These are phyloP conservation scores for Deilephila porcellus DNA, from an alignment of 2,888 invertebrate species.

Conservation along the genomic window DNA sequence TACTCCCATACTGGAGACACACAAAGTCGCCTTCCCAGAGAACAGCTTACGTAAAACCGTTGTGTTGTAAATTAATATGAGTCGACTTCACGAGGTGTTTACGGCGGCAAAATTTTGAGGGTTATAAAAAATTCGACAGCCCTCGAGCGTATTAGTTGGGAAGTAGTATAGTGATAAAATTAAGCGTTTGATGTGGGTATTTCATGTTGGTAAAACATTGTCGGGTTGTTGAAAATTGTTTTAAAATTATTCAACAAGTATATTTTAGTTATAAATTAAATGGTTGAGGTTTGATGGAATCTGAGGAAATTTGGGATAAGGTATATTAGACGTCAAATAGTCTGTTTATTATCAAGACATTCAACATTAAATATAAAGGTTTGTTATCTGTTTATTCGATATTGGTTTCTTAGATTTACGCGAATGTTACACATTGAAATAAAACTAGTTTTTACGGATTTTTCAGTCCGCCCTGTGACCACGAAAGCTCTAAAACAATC, in stretches of 20 bases:
- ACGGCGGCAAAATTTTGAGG: conserved; percentile 29
- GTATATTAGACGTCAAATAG: too few relatives aligned
- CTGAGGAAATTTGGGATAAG: too few relatives aligned
- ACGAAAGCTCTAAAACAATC: too few relatives aligned
- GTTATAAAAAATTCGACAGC: conserved; percentile 29
- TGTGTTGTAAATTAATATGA: conserved; percentile 34
- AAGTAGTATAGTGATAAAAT: conserved; percentile 2
- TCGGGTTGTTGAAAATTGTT: not conserved
- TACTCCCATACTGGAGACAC: conserved; percentile 14
- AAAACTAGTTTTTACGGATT: too few relatives aligned
- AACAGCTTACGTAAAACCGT: conserved; percentile 33
- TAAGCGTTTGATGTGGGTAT: not conserved
- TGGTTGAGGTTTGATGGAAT: too few relatives aligned
- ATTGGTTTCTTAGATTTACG: too few relatives aligned
- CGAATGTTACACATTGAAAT: too few relatives aligned
- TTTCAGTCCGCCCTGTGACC: too few relatives aligned
- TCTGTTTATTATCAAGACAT: too few relatives aligned
- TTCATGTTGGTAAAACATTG: not conserved
- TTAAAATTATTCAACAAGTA: not conserved
- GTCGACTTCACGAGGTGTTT: conserved; percentile 33
- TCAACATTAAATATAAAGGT: too few relatives aligned
- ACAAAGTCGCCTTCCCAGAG: conserved; percentile 28
- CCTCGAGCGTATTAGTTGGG: conserved; percentile 11
- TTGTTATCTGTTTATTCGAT: too few relatives aligned
- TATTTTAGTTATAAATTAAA: too few relatives aligned